A percentile compares a stretch with the other conserved stretches of the same genome.
These are phyloP conservation scores for Brassicogethes aeneus DNA, from an alignment of 2,888 invertebrate species.

Conservation along the genomic window DNA sequence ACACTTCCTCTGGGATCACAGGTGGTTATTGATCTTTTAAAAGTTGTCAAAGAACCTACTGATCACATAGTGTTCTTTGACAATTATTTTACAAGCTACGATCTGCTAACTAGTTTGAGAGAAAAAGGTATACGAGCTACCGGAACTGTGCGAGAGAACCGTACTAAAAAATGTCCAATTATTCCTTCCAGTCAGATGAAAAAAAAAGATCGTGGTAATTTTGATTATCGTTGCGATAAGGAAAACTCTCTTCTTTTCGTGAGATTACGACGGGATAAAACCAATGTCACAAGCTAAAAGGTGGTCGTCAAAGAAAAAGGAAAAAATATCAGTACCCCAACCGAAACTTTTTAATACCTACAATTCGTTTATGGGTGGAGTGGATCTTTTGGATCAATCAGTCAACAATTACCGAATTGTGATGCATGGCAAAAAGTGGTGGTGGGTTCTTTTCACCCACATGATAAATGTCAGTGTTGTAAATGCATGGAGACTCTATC, in stretches of 20 bases:
- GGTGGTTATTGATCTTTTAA: conserved; percentile 16
- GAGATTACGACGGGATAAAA: too few species aligned
- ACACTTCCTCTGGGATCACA: conserved; percentile 14
- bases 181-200: too few species aligned
- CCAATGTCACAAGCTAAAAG: conserved; percentile 9
- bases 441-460: conserved; percentile 8
- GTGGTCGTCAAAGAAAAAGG: conserved; percentile 11
- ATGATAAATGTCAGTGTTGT: conserved; percentile 8
- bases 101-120: too few species aligned
- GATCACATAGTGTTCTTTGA: too few species aligned
- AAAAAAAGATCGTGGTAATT: too few species aligned
- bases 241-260: too few species aligned
- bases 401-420: conserved; percentile 8
- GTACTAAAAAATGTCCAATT: too few species aligned
- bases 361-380: conserved; percentile 14
- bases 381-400: conserved; percentile 9
- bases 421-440: conserved; percentile 10
- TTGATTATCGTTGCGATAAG: too few species aligned
- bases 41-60: conserved; percentile 9
- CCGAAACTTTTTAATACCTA: conserved; percentile 10
- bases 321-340: conserved; percentile 11
- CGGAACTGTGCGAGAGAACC: too few species aligned
- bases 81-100: too few species aligned
- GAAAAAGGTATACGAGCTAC: too few species aligned
- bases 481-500: conserved; percentile 8